Evolutionary conservation across 2,888 invertebrate genomes (phyloP).

Genomic region (Crossocerus cetratus): DNA sequence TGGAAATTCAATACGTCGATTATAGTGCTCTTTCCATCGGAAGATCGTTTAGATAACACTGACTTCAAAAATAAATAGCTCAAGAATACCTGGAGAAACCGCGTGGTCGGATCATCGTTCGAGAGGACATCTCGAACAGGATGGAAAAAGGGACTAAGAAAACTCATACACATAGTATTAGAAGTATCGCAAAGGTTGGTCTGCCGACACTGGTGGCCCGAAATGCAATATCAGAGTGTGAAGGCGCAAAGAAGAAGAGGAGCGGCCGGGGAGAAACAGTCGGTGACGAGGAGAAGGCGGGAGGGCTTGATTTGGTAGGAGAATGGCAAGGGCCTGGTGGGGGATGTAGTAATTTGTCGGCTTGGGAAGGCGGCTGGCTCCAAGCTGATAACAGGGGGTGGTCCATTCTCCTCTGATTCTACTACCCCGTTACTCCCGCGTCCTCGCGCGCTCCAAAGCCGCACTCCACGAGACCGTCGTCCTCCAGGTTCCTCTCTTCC

Average conservation of each 20-base stretch:
- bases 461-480: constrained; percentile 25
- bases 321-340: constrained; percentile 56
- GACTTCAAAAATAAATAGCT: no score
- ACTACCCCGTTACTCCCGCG: constrained; percentile 54
- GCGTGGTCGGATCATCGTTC: no score
- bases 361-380: constrained; percentile 73
- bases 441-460: constrained; percentile 49
- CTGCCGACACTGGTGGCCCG: no score
- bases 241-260: constrained; percentile 23
- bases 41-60: constrained; percentile 14
- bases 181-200: no score
- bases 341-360: constrained; percentile 75
- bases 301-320: constrained; percentile 63
- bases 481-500: constrained; percentile 21
- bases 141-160: no score
- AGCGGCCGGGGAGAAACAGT: constrained; percentile 44
- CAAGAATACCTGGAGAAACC: no score
- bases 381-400: constrained; percentile 74
- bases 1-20: no score
- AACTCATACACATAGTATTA: no score
- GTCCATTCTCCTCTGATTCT: constrained; percentile 74
- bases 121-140: no score
- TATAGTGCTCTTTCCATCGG: no score
- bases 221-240: not conserved
- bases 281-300: constrained; percentile 15